phyloP scores from a whole-genome alignment of 2,113 vertebrate species.

The Phainopepla nitens region DNA sequence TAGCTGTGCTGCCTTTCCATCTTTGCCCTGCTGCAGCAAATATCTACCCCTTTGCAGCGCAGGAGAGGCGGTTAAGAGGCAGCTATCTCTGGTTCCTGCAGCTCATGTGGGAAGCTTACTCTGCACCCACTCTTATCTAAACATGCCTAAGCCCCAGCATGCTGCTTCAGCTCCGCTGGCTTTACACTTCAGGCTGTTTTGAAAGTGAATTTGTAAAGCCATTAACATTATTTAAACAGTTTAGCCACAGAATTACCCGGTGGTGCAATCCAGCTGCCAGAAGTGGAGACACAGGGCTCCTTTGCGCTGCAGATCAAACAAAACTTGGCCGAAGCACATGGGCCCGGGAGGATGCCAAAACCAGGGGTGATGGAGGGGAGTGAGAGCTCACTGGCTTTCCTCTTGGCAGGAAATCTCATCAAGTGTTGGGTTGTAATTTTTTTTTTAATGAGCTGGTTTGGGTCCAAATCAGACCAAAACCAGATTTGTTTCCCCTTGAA shows the following conservation, averaged over 20 bases:
- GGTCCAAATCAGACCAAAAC: not conserved
- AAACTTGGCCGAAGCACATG: not conserved
- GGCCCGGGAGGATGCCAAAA: not conserved
- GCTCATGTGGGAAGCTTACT: not conserved
- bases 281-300: not conserved
- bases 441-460: not conserved
- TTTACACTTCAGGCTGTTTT: conserved; percentile 48
- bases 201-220: conserved; percentile 57
- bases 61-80: not conserved
- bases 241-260: conserved; percentile 43
- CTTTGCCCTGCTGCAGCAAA: not conserved
- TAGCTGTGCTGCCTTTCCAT: not conserved
- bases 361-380: not conserved
- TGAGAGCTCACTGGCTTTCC: not conserved
- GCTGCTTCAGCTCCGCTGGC: not conserved
- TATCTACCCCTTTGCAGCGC: not conserved
- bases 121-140: conserved; percentile 55
- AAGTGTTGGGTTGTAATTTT: not conserved
- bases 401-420: not conserved
- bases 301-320: not conserved
- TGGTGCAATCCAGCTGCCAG: conserved; percentile 44
- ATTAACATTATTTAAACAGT: conserved; percentile 65
- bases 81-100: not conserved
- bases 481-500: not conserved
- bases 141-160: conserved; percentile 35